Evolutionary conservation across 2,797 vertebrate genomes (phyloP).

Genomic region (Sebastes steindachneri): DNA sequence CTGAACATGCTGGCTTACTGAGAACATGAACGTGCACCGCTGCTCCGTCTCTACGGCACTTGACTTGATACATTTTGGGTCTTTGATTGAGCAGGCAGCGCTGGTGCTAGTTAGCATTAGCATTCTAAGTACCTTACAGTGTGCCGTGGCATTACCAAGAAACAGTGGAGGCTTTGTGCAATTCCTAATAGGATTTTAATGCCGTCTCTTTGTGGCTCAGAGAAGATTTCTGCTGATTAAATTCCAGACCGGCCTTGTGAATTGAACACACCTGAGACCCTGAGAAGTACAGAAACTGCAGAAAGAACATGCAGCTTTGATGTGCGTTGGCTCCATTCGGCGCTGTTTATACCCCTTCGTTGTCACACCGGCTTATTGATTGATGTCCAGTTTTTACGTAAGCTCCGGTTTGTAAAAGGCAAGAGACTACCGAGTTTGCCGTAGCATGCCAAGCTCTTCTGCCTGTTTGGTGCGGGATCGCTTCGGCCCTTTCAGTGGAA

Average conservation of each 20-base stretch:
- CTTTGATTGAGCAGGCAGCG: slow-evolving; percentile 8
- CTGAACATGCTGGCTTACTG: background rate
- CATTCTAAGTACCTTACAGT: slow-evolving; percentile 45
- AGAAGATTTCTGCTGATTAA: slow-evolving; percentile 79
- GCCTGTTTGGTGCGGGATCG: slow-evolving; percentile 56
- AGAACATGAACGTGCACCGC: background rate
- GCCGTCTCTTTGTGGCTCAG: slow-evolving; percentile 71
- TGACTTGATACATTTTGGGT: slow-evolving; percentile 23
- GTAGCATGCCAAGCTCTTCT: slow-evolving; percentile 22
- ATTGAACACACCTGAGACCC: slow-evolving; percentile 55
- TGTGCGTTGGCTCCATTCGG: slow-evolving; percentile 14
- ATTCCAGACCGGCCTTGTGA: slow-evolving; percentile 71
- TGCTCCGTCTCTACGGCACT: background rate
- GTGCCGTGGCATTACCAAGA: slow-evolving; percentile 56
- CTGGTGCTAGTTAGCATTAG: slow-evolving; percentile 44
- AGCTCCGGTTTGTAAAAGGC: slow-evolving; percentile 37
- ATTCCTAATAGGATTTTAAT: slow-evolving; percentile 83
- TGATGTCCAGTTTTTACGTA: slow-evolving; percentile 41
- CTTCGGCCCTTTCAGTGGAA: slow-evolving; percentile 51
- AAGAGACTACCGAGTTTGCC: slow-evolving; percentile 37
- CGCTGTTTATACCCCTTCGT: slow-evolving; percentile 3
- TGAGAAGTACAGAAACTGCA: slow-evolving; percentile 16
- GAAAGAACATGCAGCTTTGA: slow-evolving; percentile 33
- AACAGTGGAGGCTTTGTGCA: slow-evolving; percentile 80
- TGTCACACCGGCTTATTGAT: slow-evolving; percentile 46